Conservation (phyloP, 2,797 vertebrate genomes). For the Manis pentadactyla region DNA sequence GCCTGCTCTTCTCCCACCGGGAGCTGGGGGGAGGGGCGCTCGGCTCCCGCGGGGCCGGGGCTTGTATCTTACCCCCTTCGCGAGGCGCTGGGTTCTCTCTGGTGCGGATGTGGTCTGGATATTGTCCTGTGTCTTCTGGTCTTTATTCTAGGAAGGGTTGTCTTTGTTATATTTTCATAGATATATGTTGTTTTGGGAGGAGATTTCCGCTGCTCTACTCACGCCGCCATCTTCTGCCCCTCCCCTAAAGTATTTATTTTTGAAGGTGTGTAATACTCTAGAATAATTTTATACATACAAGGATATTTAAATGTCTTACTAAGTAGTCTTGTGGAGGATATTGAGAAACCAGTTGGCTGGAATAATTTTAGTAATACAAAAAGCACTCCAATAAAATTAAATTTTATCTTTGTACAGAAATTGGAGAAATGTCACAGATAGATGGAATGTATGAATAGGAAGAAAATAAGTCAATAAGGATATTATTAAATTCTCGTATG, state of each 20-base stretch:
- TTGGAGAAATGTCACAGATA: not conserved
- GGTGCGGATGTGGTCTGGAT: too few species aligned
- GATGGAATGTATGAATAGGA: not conserved
- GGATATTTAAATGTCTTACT: not conserved
- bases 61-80: too few species aligned
- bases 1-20: too few species aligned
- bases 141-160: too few species aligned
- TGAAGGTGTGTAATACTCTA: not conserved
- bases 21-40: too few species aligned
- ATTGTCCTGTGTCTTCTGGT: too few species aligned
- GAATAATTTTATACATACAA: not conserved
- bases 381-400: slow-evolving; percentile 12
- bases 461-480: not conserved
- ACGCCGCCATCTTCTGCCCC: too few species aligned
- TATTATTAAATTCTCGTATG: not conserved
- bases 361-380: slow-evolving; percentile 28
- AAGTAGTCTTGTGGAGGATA: not conserved
- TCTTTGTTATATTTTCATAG: too few species aligned
- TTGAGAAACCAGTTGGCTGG: not conserved
- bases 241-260: not conserved
- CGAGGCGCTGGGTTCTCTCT: too few species aligned
- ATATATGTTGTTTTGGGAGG: too few species aligned
- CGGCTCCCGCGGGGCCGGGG: too few species aligned
- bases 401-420: not conserved
- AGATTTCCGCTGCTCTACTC: too few species aligned